Evolutionary conservation across 2,888 invertebrate species (phyloP).

Genomic region (Sphaeridia pumilis): DNA sequence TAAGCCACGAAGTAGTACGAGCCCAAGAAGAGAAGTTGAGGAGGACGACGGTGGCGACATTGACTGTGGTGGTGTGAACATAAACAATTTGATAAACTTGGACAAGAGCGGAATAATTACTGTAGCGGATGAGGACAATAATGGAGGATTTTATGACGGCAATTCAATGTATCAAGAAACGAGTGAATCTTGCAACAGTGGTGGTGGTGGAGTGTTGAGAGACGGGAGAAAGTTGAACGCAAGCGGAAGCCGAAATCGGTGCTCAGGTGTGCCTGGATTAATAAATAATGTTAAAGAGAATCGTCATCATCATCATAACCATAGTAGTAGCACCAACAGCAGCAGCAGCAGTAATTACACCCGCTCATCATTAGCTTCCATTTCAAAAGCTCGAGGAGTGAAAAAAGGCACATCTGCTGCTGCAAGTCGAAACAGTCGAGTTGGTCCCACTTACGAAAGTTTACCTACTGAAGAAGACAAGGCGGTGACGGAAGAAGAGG

Average conservation of each 20-base stretch:
- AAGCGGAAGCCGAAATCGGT: too few species aligned
- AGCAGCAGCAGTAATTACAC: not conserved
- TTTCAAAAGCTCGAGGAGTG: too few species aligned
- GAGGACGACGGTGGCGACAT: too few species aligned
- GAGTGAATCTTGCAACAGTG: not conserved
- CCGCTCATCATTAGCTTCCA: too few species aligned
- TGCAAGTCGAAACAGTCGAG: not conserved
- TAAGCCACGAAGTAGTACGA: slow-evolving; percentile 49
- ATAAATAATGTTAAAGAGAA: not conserved
- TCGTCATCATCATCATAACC: not conserved
- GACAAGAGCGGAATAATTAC: too few species aligned
- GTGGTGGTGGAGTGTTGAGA: too few species aligned
- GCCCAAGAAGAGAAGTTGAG: too few species aligned
- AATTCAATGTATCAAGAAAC: not conserved
- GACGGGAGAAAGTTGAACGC: too few species aligned
- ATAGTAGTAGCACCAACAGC: not conserved
- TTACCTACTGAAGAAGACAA: not conserved
- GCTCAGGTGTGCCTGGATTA: not conserved
- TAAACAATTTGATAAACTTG: not conserved
- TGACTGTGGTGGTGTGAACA: not conserved
- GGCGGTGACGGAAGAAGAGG: not conserved
- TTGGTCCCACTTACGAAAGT: not conserved
- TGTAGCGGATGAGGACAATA: not conserved
- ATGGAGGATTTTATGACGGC: not conserved
- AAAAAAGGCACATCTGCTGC: too few species aligned